A percentile compares a stretch with the other conserved stretches of the same genome.
Conservation (phyloP, 1,140 invertebrate genomes). For the Triops cancriformis region DNA sequence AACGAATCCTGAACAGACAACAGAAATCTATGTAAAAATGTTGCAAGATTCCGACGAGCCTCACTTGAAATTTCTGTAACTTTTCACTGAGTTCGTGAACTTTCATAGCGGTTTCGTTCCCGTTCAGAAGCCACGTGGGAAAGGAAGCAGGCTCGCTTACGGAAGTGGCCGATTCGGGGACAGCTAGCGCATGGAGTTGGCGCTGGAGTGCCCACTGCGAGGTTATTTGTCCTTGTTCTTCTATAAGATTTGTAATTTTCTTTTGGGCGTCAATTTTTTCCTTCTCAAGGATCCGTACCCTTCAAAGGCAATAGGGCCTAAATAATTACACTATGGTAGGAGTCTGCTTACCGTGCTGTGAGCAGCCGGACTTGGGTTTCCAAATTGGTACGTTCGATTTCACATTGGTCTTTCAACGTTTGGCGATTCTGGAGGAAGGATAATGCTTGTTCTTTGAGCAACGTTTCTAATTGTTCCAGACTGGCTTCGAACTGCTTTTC, state of each 20-base stretch:
- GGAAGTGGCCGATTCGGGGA: neutral
- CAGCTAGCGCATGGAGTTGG: neutral
- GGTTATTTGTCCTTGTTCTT: neutral
- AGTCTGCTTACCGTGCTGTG: slow-evolving; percentile 17
- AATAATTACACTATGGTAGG: neutral
- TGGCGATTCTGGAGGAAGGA: neutral
- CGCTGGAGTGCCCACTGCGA: slow-evolving; percentile 10
- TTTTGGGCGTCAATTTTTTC: slow-evolving; percentile 9
- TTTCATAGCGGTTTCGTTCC: neutral
- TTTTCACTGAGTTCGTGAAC: neutral
- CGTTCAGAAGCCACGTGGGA: neutral
- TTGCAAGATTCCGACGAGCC: neutral
- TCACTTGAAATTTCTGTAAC: neutral
- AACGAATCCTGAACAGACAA: neutral
- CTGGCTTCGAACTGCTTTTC: neutral
- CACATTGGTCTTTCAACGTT: neutral
- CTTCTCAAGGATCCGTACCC: neutral
- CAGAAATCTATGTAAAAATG: neutral
- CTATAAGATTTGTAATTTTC: neutral
- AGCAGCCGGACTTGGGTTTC: neutral
- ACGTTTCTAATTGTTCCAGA: neutral
- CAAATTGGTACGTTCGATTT: neutral
- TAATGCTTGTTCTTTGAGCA: slow-evolving; percentile 15
- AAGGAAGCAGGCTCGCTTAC: neutral
- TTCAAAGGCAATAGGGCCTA: neutral